These are phyloP conservation scores for Danaus plexippus DNA, from an alignment of 1,140 invertebrate genomes.

Conservation along the genomic window DNA sequence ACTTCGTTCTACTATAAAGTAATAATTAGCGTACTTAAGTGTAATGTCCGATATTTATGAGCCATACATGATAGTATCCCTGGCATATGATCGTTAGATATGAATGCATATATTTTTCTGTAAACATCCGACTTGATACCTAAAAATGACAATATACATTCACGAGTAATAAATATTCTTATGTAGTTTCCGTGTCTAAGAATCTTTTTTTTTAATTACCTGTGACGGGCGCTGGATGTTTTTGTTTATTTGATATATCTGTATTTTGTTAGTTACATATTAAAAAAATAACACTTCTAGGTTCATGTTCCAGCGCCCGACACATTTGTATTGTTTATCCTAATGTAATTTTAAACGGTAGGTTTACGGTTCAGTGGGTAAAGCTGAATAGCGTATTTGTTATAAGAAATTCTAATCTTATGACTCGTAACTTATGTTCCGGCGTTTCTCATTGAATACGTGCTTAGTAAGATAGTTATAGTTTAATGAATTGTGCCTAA, in stretches of 20 bases:
- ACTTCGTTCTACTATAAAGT: too few relatives aligned
- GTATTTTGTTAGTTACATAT: background rate
- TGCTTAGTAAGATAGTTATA: constrained; percentile 57
- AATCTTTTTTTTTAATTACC: constrained; percentile 34
- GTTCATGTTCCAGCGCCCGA: constrained; percentile 21
- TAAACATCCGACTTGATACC: constrained; percentile 17
- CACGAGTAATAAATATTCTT: constrained; percentile 52
- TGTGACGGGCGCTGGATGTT: constrained; percentile 19
- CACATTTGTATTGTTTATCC: constrained; percentile 18
- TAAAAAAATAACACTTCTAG: background rate
- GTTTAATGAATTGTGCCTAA: constrained; percentile 64
- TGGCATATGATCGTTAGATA: too few relatives aligned
- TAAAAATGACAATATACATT: constrained; percentile 58
- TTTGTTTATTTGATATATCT: background rate
- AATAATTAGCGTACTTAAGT: too few relatives aligned
- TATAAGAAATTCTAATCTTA: constrained; percentile 1
- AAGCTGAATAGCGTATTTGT: background rate
- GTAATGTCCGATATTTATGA: too few relatives aligned
- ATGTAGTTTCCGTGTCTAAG: constrained; percentile 49
- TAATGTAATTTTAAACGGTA: background rate
- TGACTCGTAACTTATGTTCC: background rate
- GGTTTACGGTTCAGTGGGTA: too few relatives aligned
- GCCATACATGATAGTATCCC: too few relatives aligned
- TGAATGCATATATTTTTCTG: too few relatives aligned
- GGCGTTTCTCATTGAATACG: constrained; percentile 31